Base-by-base conservation (phyloP, 1,140 invertebrate species). In the Cotesia typhae region DNA sequence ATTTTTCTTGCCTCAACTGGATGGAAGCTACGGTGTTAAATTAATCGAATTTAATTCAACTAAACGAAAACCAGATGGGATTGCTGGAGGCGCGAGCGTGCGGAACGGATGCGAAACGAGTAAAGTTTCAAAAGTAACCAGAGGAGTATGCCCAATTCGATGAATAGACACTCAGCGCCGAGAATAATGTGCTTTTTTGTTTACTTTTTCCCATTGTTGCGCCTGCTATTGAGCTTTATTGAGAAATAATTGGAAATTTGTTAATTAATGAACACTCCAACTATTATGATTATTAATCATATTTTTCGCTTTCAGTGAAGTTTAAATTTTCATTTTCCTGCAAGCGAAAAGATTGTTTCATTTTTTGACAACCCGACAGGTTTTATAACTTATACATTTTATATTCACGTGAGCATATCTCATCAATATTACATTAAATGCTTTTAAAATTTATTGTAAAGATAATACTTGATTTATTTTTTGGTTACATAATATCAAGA, bases 1-100 rank as follows among this genome's bases (percentile, higher is more conserved):
- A 57, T 72, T 41, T 72, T 67, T 41, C 51, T 28, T 47, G 38
- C 64, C 47, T 10, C 63, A 37, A 63, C 68, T 12, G 61, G 17
- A 47, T 47, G 41, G 41, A 47, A 38, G 38, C 38, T 51, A 12
- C 12, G 38, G 71, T 72, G 71, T 67, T 67, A 72, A 72, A 72
- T 72, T 67, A 72, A 72, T 72, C 65, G 57, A 72, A 72, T 72
- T 72, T 72, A 67, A 67, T 72, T 72, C 65, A 72, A 67, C 71
- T 67, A 64, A 71, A 71, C 63, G 63, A 71, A 71, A 55, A 63
- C 70, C 70, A 71, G 53, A 67, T 53, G 51, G 51, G 47, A 55
- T 67, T 52, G 51, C 65, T 67, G 20, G 60, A 51, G 47, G 70
- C 47, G 61, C 60, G 36, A 71, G 61, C 70, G 70, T 71, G 70